Evolutionary conservation across 2,888 invertebrate species (phyloP), one percentile per base, ranked within the genome.

Genomic region (Melanchra persicariae): DNA sequence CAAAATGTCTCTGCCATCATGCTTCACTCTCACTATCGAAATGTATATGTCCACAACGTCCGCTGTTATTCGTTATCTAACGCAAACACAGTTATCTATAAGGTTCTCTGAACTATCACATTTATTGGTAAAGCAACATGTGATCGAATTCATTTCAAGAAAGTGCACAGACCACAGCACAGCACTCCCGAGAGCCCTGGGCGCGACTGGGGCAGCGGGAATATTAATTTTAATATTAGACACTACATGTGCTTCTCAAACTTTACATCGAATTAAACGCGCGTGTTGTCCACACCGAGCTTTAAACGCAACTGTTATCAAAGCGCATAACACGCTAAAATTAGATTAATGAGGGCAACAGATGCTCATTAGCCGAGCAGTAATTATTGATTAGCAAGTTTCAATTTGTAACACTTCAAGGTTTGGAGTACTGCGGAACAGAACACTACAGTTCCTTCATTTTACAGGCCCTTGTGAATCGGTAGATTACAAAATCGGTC

Each of bases 201-300:
- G 90, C 92, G 88, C 93, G 93, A 95, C 95, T 95, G 96, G 94
- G 92, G 90, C 93, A 90, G 91, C 92, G 93, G 91, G 93, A 89
- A 93, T 93, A 95, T 93, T 92, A 93, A 94, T 93, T 95, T 95
- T 95, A 96, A 94, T 95, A 95, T 93, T 95, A 96, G 95, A 92
- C 89, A 90, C 92, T 77, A 81, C 91, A 77, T 84, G 82, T 74
- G 92, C 43, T 89, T 90, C 93, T 91, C 95, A 95, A 96, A 94
- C 90, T 94, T 87, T 88, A 52, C 61, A 7, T 10, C 26, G 2
- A 74, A 68, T 62, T 43, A 62, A 76, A 69, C 26, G 51, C 52
- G 79, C 87, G 85, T 85, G 78, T 76, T 86, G 77, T 70, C 76
- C 68, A 76, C 57, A 51, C 62, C 37, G 64, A 68, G 66, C 71